These are phyloP conservation scores for Drosophila multiciliata DNA, from an alignment of 2,888 invertebrate genomes.

Conservation along the genomic window DNA sequence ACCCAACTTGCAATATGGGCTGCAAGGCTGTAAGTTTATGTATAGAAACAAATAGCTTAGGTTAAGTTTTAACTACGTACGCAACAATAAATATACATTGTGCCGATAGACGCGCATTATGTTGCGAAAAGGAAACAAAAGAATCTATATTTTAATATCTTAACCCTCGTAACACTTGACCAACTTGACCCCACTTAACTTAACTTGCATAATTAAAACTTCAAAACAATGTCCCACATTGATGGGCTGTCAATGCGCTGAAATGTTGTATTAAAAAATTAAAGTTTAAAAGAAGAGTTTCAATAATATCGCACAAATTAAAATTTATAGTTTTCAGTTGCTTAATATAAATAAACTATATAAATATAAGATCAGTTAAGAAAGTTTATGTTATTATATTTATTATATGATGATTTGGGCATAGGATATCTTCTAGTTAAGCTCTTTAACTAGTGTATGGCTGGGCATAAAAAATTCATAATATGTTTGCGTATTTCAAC, in stretches of 20 bases:
- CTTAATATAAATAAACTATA: too few relatives aligned
- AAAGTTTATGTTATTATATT: background rate
- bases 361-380: background rate
- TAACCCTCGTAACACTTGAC: background rate
- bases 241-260: background rate
- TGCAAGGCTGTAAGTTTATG: constrained; percentile 15
- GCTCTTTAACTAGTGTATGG: background rate
- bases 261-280: background rate
- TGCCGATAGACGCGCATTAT: constrained; percentile 1
- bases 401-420: background rate
- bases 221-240: background rate
- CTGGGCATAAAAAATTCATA: constrained; percentile 41
- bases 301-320: background rate
- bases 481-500: constrained; percentile 48
- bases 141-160: background rate
- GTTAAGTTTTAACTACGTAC: constrained; percentile 64
- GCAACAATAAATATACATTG: constrained; percentile 64
- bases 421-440: background rate
- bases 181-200: background rate
- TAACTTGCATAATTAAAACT: background rate
- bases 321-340: background rate
- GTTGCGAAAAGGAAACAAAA: background rate
- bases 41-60: constrained; percentile 58
- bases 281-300: background rate
- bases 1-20: constrained; percentile 38